phyloP scores from a whole-genome alignment of 2,888 invertebrate genomes.

The Cephus runcator region DNA sequence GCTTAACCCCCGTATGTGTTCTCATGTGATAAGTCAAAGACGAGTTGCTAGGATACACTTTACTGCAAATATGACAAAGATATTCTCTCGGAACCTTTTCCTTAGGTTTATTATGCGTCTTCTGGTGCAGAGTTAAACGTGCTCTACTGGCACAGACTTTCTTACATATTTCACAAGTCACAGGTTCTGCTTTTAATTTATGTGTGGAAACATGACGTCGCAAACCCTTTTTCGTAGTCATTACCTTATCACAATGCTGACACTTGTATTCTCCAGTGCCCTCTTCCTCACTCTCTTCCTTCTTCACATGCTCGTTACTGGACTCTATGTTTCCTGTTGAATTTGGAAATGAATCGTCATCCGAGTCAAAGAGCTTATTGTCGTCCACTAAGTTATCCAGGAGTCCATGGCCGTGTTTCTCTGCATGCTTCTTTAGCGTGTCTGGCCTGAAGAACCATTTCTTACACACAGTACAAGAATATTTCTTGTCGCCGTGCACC shows the following conservation, averaged over 20 bases:
- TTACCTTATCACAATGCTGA: slow-evolving; percentile 60
- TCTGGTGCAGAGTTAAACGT: slow-evolving; percentile 57
- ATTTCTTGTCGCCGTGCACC: slow-evolving; percentile 63
- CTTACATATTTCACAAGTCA: slow-evolving; percentile 59
- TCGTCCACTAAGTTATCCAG: slow-evolving; percentile 59
- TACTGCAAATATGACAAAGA: slow-evolving; percentile 62
- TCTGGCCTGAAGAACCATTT: slow-evolving; percentile 63
- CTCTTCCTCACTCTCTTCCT: slow-evolving; percentile 34
- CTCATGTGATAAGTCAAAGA: slow-evolving; percentile 64
- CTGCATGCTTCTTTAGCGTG: slow-evolving; percentile 61
- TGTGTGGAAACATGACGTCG: slow-evolving; percentile 61
- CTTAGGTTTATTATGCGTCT: slow-evolving; percentile 61
- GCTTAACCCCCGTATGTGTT: slow-evolving; percentile 61
- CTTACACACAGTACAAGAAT: slow-evolving; percentile 62
- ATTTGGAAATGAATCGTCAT: slow-evolving; percentile 50
- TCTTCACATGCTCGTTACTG: slow-evolving; percentile 14
- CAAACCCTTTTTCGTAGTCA: slow-evolving; percentile 62
- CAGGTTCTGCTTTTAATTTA: slow-evolving; percentile 62
- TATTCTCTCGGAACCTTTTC: slow-evolving; percentile 61
- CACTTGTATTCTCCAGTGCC: slow-evolving; percentile 58
- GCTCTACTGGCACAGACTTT: slow-evolving; percentile 62
- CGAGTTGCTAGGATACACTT: slow-evolving; percentile 63
- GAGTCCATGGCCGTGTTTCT: slow-evolving; percentile 60
- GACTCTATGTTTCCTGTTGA: slow-evolving; percentile 31
- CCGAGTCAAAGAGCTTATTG: slow-evolving; percentile 60